Percentiles rank a stretch among this genome's conserved stretches.
phyloP scores from a whole-genome alignment of 2,113 vertebrate genomes.

The Dasypus novemcinctus region DNA sequence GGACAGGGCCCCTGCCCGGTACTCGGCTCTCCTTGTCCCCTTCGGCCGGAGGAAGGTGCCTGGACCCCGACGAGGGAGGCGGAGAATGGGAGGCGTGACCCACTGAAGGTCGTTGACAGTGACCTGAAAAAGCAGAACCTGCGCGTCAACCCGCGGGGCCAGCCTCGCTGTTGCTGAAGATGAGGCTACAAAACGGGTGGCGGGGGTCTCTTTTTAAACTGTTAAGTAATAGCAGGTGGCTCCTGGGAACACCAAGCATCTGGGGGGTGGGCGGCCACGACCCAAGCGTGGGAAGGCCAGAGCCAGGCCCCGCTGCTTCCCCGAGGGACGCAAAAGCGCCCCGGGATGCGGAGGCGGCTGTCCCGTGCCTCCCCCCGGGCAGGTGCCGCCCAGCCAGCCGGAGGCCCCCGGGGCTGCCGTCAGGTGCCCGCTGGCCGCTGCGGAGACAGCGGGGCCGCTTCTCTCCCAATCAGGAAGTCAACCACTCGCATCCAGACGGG shows the following conservation, averaged over 20 bases:
- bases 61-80: neutral
- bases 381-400: neutral
- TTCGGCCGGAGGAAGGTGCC: neutral
- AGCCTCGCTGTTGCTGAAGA: fast-evolving
- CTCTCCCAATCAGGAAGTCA: neutral
- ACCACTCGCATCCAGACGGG: neutral
- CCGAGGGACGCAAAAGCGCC: neutral
- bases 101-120: fast-evolving
- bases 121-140: neutral
- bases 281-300: fast-evolving
- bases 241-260: neutral
- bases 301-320: neutral
- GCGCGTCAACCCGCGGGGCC: fast-evolving
- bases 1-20: no score
- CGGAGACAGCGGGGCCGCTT: fast-evolving
- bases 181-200: fast-evolving
- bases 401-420: fast-evolving
- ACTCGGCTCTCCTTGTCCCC: fast-evolving
- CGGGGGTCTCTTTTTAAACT: neutral
- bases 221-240: neutral
- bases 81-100: fast-evolving
- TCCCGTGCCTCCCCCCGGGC: neutral
- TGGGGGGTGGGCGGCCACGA: neutral
- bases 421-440: neutral
- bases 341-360: fast-evolving